A percentile compares a stretch with the other conserved stretches of the same genome.
Conservation (phyloP, 23 tunicate species). For the Trididemnum nubilum region DNA sequence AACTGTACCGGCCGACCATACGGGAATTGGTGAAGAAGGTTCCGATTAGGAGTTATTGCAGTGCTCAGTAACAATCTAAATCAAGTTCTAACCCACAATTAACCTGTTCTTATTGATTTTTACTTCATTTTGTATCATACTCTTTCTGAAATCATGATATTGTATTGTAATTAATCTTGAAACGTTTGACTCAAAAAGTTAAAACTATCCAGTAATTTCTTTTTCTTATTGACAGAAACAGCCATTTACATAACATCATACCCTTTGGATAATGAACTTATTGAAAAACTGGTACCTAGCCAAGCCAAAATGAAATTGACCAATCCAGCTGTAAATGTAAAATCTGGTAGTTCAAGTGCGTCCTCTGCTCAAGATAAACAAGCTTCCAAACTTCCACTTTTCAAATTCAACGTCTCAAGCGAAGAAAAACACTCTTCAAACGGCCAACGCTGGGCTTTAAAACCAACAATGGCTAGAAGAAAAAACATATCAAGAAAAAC, state of each 20-base stretch:
- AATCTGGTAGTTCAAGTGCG: background rate
- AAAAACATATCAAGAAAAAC: background rate
- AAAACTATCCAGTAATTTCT: too few relatives aligned
- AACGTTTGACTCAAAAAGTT: too few relatives aligned
- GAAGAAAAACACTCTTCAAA: background rate
- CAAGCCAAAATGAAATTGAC: background rate
- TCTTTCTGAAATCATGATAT: too few relatives aligned
- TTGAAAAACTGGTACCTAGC: background rate
- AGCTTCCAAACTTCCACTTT: background rate
- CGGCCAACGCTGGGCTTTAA: background rate
- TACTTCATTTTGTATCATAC: too few relatives aligned
- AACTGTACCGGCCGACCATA: too few relatives aligned
- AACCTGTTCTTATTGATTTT: too few relatives aligned
- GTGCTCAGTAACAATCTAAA: too few relatives aligned
- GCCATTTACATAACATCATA: conserved; percentile 33
- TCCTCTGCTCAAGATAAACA: background rate
- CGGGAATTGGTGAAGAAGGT: too few relatives aligned
- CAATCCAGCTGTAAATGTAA: background rate
- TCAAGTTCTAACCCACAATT: too few relatives aligned
- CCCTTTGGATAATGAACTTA: background rate
- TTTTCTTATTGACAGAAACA: background rate
- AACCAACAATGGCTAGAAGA: background rate
- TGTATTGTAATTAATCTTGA: too few relatives aligned
- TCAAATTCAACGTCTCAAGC: background rate
- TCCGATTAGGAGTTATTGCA: too few relatives aligned